phyloP scores from a whole-genome alignment of 37 sponge, comb jelly and placozoan species.

The Halichondria panicea region DNA sequence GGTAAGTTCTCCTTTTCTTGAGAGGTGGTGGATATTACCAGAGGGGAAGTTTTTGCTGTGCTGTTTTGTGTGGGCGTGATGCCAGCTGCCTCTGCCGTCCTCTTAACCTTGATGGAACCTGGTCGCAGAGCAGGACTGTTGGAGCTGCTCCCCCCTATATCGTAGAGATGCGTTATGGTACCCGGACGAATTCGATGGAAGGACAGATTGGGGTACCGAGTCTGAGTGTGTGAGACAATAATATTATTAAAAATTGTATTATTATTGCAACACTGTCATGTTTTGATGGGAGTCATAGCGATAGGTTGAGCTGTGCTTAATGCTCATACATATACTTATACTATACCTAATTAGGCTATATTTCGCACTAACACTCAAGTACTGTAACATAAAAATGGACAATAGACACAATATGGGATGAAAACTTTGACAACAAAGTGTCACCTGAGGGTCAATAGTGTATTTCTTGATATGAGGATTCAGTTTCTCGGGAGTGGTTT shows the following conservation, averaged over 20 bases:
- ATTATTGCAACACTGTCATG: no score
- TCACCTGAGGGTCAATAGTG: conserved; percentile 82
- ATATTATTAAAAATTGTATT: no score
- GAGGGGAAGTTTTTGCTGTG: neutral
- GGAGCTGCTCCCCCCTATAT: conserved; percentile 3
- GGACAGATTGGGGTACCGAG: conserved; percentile 68
- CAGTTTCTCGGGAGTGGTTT: conserved; percentile 90
- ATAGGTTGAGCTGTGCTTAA: no score
- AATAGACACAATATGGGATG: no score
- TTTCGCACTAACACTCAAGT: no score
- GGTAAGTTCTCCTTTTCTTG: conserved; percentile 24
- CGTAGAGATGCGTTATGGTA: conserved; percentile 19
- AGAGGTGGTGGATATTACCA: neutral
- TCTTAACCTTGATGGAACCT: conserved; percentile 27
- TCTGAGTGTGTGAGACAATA: neutral
- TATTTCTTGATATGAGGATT: conserved; percentile 56
- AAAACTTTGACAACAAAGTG: no score
- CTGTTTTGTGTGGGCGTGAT: no score
- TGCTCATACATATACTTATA: no score
- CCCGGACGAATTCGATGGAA: neutral
- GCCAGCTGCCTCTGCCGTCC: conserved; percentile 18
- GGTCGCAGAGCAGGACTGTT: conserved; percentile 1
- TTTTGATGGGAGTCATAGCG: no score
- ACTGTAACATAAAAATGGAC: no score
- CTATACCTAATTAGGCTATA: no score